phyloP scores from a whole-genome alignment of 1,140 invertebrate species.

The Drosophila lacertosa region DNA sequence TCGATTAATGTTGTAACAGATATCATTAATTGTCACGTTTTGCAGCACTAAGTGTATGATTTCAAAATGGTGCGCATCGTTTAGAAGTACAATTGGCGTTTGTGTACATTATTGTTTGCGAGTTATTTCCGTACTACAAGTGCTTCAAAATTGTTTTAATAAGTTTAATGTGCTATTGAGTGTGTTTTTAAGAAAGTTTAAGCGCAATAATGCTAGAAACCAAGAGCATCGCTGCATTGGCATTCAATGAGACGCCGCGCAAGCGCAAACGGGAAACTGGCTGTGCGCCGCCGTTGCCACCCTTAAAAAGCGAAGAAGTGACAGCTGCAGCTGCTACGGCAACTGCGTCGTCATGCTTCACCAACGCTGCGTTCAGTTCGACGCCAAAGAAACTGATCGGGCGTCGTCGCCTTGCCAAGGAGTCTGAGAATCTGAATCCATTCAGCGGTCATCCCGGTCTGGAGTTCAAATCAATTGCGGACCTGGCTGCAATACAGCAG shows the following conservation, averaged over 20 bases:
- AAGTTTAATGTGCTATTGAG: too few relatives aligned
- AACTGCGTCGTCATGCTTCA: constrained; percentile 67
- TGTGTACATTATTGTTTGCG: constrained; percentile 26
- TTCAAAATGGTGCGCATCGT: constrained; percentile 43
- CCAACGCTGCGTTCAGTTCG: constrained; percentile 78
- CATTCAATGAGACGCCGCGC: constrained; percentile 69
- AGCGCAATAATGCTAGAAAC: constrained; percentile 56
- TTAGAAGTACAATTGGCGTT: constrained; percentile 28
- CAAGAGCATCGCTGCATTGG: constrained; percentile 66
- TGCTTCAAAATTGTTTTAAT: neutral
- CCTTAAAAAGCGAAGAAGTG: constrained; percentile 38
- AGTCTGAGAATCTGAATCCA: constrained; percentile 44
- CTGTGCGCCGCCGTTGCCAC: constrained; percentile 20
- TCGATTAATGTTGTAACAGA: neutral
- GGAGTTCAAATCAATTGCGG: constrained; percentile 79
- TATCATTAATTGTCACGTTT: neutral
- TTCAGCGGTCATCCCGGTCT: constrained; percentile 52
- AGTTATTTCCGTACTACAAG: neutral
- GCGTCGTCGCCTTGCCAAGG: constrained; percentile 58
- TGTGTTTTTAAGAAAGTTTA: neutral
- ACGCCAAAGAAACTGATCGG: constrained; percentile 71
- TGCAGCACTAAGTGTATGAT: constrained; percentile 8
- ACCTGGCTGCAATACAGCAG: constrained; percentile 43
- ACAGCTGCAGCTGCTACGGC: constrained; percentile 39
- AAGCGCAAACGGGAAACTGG: constrained; percentile 73